Evolutionary conservation across 2,888 invertebrate genomes (phyloP).

Genomic region (Dasysyrphus tricinctus): DNA sequence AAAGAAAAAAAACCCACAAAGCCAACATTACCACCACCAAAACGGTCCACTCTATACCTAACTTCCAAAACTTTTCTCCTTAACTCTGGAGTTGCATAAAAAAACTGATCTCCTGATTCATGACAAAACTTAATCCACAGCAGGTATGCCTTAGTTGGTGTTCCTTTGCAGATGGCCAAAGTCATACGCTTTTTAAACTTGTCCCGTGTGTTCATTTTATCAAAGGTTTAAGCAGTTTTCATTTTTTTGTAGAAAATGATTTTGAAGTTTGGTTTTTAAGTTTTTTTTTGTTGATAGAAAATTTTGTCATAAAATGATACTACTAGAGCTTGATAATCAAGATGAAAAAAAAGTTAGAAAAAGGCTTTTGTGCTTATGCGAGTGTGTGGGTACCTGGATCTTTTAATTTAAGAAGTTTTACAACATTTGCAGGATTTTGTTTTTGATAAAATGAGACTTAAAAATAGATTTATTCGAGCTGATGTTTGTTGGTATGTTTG

Average conservation of each 20-base stretch:
- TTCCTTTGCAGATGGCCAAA: not conserved
- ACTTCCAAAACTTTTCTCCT: constrained; percentile 55
- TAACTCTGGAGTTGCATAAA: constrained; percentile 22
- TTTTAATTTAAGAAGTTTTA: no score
- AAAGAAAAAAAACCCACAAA: constrained; percentile 3
- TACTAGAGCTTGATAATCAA: not conserved
- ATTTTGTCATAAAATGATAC: not conserved
- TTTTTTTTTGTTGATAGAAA: not conserved
- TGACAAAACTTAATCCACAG: constrained; percentile 68
- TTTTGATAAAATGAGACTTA: no score
- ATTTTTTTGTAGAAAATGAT: not conserved
- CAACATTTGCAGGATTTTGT: no score
- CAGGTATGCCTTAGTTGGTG: not conserved
- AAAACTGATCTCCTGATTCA: constrained; percentile 62
- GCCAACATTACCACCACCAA: not conserved
- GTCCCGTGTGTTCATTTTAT: constrained; percentile 9
- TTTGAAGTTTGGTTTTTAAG: not conserved
- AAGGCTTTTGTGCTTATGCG: not conserved
- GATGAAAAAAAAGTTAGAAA: not conserved
- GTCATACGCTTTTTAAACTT: constrained; percentile 2
- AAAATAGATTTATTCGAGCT: no score
- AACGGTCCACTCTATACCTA: not conserved
- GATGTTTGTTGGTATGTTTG: no score
- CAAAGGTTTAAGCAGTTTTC: constrained; percentile 2
- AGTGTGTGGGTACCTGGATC: no score